Evolutionary conservation across 2,113 vertebrate species (phyloP), one percentile per base, ranked within the genome.

Genomic region (Pavo muticus): DNA sequence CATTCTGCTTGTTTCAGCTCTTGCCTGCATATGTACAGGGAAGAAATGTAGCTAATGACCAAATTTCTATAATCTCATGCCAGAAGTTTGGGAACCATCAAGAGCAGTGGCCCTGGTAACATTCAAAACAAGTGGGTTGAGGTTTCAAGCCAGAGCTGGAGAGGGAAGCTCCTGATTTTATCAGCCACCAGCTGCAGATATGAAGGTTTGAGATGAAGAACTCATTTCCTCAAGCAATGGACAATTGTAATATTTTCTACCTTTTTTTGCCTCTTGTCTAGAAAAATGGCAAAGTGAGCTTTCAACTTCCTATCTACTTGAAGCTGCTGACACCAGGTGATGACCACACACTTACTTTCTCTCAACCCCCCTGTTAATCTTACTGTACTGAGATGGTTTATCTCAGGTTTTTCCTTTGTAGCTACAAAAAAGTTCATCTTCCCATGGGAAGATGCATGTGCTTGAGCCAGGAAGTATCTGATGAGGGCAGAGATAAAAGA

Each of bases 331-430:
- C 80, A 93, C 64, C 18, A 47, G 78, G 73, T 10, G 80, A 93
- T 94, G 91, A 78, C 88, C 81, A 73, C 67, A 75, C 73, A 91
- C 94, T 75, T 40, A 40, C 39, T 84, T 95, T 90, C 85, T 80
- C 67, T 88, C 61, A 84, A 9, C 27, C 63, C 90, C 30, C 18
- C 39, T 35, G 68, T 67, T 90, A 94, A 96, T 94, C 90, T 95
- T 3, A 4, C 56, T 86, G 56, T 67, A 52, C n/a, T 60, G 74
- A 94, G 92, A 75, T 75, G 65, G 48, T 91, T 92, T 92, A 94
- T 96, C 95, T 91, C 37, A 65, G 68, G 60, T n/a, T 57, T 78
- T 37, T 59, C 64, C 68, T 90, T 88, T 88, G 77, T 82, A 80
- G 76, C 70, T 64, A 42, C 87, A 83, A 91, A 88, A 91, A 93